Evolutionary conservation across 2,888 invertebrate species (phyloP).

Genomic region (Mesorhabditis sp.): DNA sequence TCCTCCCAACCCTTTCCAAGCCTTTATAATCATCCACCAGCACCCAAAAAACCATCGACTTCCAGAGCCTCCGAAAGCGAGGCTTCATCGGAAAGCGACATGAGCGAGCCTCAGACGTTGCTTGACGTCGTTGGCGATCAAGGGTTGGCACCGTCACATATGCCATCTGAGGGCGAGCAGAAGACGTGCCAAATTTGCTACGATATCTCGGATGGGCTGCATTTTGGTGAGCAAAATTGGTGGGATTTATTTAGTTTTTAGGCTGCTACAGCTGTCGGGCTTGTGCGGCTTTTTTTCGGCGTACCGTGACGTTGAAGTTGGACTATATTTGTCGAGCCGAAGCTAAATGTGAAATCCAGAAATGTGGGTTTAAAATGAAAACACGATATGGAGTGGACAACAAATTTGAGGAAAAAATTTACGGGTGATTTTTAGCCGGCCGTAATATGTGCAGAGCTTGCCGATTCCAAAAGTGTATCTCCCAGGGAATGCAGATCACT

Average conservation of each 20-base stretch:
- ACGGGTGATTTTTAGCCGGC: slow-evolving; percentile 34
- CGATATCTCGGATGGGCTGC: neutral
- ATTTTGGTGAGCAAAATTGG: neutral
- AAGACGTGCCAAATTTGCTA: slow-evolving; percentile 6
- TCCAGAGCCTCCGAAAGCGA: too few species aligned
- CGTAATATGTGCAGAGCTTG: slow-evolving; percentile 53
- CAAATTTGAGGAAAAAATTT: neutral
- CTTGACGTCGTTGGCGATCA: too few species aligned
- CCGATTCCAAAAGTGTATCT: slow-evolving; percentile 44
- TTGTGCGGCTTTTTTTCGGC: slow-evolving; percentile 48
- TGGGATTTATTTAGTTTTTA: neutral
- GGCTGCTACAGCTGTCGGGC: slow-evolving; percentile 17
- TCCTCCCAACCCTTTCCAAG: too few species aligned
- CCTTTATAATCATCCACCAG: too few species aligned
- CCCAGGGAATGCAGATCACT: slow-evolving; percentile 46
- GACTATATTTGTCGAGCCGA: slow-evolving; percentile 41
- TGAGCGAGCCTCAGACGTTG: too few species aligned
- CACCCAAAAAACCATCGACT: too few species aligned
- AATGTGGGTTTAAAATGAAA: slow-evolving; percentile 25
- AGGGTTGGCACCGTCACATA: too few species aligned
- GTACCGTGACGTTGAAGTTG: slow-evolving; percentile 50
- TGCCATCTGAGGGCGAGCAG: neutral
- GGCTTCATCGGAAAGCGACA: too few species aligned
- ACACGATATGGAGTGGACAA: slow-evolving; percentile 11
- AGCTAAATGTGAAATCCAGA: slow-evolving; percentile 43